Evolutionary conservation across 2,113 vertebrate genomes (phyloP).

Genomic region (Sander lucioperca): DNA sequence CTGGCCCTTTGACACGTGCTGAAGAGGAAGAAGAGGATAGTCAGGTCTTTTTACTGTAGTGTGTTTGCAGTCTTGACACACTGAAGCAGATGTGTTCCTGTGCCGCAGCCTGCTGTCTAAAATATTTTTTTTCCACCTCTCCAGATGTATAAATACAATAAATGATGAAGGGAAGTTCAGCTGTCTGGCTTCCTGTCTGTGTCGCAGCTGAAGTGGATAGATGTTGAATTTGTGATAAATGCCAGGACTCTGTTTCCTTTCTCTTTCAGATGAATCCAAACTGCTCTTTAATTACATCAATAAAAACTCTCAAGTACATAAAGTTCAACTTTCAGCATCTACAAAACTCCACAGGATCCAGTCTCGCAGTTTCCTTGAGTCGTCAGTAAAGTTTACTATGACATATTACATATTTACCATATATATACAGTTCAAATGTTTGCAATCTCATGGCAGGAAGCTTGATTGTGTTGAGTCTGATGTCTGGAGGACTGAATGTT

Average conservation of each 20-base stretch:
- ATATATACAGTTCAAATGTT: too few relatives aligned
- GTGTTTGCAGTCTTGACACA: too few relatives aligned
- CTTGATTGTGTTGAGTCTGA: too few relatives aligned
- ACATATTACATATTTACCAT: too few relatives aligned
- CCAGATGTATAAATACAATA: conserved; percentile 29
- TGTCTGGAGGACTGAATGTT: too few relatives aligned
- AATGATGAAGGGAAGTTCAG: conserved; percentile 15
- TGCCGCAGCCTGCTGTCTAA: not conserved
- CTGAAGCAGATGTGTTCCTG: not conserved
- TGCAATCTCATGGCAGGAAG: too few relatives aligned
- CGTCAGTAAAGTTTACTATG: not conserved
- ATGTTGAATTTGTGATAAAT: conserved; percentile 1
- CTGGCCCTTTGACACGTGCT: conserved; percentile 84
- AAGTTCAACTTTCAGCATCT: not conserved
- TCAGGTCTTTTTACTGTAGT: too few relatives aligned
- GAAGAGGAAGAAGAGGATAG: not conserved
- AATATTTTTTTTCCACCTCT: conserved; percentile 9
- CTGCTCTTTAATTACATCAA: conserved; percentile 5
- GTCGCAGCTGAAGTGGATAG: not conserved
- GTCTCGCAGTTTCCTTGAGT: not conserved
- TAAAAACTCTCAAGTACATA: not conserved
- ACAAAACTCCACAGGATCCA: not conserved
- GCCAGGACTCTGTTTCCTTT: not conserved
- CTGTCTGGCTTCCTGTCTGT: conserved; percentile 1
- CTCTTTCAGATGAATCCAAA: not conserved